A percentile compares a stretch with the other conserved stretches of the same genome.
Conservation (phyloP, 2,797 vertebrate species). For the Coendou prehensilis region DNA sequence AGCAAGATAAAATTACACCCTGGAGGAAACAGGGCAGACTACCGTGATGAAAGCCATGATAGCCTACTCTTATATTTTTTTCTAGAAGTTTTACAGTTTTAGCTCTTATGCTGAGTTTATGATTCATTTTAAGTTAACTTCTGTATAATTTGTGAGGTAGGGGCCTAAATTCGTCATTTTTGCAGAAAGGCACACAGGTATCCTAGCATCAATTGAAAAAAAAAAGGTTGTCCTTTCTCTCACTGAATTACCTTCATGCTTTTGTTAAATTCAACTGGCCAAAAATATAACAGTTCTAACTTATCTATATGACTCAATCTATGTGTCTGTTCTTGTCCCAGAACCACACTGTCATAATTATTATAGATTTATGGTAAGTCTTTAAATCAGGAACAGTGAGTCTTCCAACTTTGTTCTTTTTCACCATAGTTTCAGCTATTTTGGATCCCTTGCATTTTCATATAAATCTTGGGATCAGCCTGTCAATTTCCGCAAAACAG, state of each 20-base stretch:
- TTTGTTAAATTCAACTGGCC: slow-evolving; percentile 3
- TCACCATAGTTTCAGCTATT: neutral
- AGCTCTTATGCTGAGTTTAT: neutral
- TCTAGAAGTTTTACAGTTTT: neutral
- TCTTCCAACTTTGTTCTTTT: no score
- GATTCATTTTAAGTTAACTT: slow-evolving; percentile 16
- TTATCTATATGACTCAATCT: neutral
- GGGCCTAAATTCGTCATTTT: slow-evolving; percentile 8
- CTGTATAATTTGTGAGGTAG: neutral
- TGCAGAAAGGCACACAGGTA: neutral
- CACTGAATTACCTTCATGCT: neutral
- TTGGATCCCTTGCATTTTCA: neutral
- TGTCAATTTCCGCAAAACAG: neutral
- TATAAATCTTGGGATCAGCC: neutral
- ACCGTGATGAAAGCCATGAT: neutral
- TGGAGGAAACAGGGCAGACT: neutral
- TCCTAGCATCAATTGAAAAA: neutral
- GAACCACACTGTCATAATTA: neutral
- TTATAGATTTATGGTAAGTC: neutral
- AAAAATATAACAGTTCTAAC: neutral
- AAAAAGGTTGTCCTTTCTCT: neutral
- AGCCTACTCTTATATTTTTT: neutral
- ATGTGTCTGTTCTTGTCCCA: neutral
- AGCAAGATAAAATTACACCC: neutral
- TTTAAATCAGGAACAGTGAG: no score